phyloP scores from a whole-genome alignment of 2,113 vertebrate genomes.

The Eurystomus gularis region DNA sequence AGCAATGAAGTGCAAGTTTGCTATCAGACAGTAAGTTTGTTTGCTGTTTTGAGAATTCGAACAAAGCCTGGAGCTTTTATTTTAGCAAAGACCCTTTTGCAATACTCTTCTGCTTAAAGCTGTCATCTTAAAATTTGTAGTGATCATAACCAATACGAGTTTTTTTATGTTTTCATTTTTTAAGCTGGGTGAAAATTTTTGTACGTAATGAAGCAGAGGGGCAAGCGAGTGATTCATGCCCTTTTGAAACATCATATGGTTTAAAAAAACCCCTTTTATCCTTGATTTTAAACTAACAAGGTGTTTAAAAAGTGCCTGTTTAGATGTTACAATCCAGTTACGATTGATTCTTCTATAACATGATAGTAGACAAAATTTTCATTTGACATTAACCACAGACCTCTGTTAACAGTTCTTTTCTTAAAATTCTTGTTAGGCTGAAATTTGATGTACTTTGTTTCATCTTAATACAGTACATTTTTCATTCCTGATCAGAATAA shows the following conservation, averaged over 20 bases:
- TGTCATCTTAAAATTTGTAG: slow-evolving; percentile 38
- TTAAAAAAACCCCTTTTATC: background rate
- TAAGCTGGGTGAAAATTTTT: slow-evolving; percentile 26
- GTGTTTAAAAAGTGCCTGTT: slow-evolving; percentile 45
- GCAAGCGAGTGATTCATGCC: background rate
- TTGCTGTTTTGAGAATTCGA: slow-evolving; percentile 50
- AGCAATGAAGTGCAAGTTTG: slow-evolving; percentile 56
- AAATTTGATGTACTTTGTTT: background rate
- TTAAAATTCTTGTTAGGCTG: background rate
- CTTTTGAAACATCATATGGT: background rate
- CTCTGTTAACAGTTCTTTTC: background rate
- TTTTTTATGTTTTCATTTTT: slow-evolving; percentile 26
- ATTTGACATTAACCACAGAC: background rate
- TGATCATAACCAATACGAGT: background rate
- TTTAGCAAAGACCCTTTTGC: slow-evolving; percentile 31
- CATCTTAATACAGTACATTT: background rate
- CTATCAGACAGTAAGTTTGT: slow-evolving; percentile 33
- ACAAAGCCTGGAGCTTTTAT: slow-evolving; percentile 46
- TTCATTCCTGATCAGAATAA: background rate
- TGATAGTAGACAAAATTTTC: background rate
- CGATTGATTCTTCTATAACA: background rate
- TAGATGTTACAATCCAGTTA: slow-evolving; percentile 2
- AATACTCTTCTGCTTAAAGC: slow-evolving; percentile 25
- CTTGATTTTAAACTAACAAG: slow-evolving; percentile 31
- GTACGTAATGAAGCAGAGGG: background rate